Conservation (phyloP, 2,797 vertebrate genomes). For the Siniperca obscura region DNA sequence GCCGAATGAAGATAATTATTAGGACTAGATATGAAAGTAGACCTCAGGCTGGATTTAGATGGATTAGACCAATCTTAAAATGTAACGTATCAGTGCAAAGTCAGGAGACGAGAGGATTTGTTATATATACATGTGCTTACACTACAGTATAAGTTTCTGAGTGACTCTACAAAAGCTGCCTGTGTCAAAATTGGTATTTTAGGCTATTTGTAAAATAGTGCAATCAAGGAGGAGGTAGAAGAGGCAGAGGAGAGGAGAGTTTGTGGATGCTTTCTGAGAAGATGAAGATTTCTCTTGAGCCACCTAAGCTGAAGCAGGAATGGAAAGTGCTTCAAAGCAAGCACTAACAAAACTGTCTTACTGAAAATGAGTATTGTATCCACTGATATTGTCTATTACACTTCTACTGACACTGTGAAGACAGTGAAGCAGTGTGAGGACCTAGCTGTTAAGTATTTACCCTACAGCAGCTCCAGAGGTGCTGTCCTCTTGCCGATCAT, state of each 20-base stretch:
- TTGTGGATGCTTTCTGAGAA: background rate
- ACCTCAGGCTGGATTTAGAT: slow-evolving; percentile 2
- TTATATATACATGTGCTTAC: slow-evolving; percentile 1
- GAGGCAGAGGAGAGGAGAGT: slow-evolving; percentile 1
- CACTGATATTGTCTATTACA: background rate
- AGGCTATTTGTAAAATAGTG: slow-evolving; percentile 1
- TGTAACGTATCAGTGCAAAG: background rate
- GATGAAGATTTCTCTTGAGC: background rate
- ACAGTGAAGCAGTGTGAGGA: background rate
- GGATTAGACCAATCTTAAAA: background rate
- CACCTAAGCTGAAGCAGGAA: background rate
- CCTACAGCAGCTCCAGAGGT: background rate
- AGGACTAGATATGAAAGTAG: background rate
- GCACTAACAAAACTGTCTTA: background rate
- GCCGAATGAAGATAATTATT: background rate
- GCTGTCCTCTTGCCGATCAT: slow-evolving; percentile 7
- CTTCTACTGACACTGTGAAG: background rate
- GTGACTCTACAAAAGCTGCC: background rate
- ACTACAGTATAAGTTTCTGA: background rate
- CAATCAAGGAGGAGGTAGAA: slow-evolving; percentile 1
- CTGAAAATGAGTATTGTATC: background rate
- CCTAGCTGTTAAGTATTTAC: background rate
- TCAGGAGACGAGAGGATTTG: slow-evolving; percentile 12
- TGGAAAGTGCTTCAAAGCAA: background rate
- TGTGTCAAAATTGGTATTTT: slow-evolving; percentile 1